Base-by-base conservation (phyloP, 1,140 invertebrate genomes). In the Drosophila serrata region DNA sequence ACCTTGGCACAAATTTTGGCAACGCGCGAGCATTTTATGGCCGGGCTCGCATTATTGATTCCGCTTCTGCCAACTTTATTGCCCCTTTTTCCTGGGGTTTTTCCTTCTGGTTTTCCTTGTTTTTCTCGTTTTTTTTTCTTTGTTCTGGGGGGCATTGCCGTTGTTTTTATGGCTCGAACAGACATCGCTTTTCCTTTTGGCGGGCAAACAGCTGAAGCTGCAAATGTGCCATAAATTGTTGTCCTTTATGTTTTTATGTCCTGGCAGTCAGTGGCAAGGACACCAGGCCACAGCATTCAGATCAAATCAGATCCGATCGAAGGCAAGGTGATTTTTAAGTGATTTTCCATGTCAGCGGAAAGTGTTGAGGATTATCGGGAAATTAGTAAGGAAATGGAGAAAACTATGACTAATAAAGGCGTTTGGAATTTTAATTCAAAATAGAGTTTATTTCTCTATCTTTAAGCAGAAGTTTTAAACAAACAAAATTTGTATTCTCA, bases 191-290 rank as follows among this genome's bases (percentile, higher is more conserved):
- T 42, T 67, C 24, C 59, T 48, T 46, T 59, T 31, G 17, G 33
- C 57, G 61, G 45, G 56, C 45, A 53, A 55, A 60, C 58, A 58
- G 35, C 43, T 70, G 79, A 46, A 82, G 82, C 75, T 87, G 79
- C 74, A 87, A 86, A 86, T 86, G 82, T 87, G 82, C 79, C 84
- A 86, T 86, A 86, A 86, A 86, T 86, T 86, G 85, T 76, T 67
- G 75, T 87, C 79, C 81, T 86, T 86, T 88, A 82, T 86, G 82
- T 72, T 64, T 86, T 86, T 58, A 74, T 74, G 70, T 73, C 24
- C 37, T 33, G 73, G 55, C 81, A 77, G 82, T 42, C 75, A 75
- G 59, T 53, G 42, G 49, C 39, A 42, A 40, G 40, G 33, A 33
- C 19, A 51, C 17, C 17, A 19, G 45, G 51, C 24, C 35, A 35